phyloP scores from a whole-genome alignment of 2,113 vertebrate species.

The Bubo bubo region DNA sequence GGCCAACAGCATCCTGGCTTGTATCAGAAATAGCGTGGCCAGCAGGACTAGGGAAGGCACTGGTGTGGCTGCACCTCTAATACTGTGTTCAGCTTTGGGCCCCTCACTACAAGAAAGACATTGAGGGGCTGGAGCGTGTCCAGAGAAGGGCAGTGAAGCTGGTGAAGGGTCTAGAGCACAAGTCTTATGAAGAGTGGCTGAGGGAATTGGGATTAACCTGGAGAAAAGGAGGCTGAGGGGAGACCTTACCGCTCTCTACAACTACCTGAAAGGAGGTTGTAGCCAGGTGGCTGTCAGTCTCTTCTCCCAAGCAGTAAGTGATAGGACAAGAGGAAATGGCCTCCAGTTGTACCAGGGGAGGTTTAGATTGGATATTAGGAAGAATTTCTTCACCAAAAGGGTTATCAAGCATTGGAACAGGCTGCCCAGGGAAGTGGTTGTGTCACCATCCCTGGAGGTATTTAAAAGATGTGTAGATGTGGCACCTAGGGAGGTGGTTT shows the following conservation, averaged over 20 bases:
- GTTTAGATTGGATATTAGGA: background rate
- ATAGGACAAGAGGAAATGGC: background rate
- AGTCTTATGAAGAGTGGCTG: background rate
- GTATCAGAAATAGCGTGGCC: background rate
- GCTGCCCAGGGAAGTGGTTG: too few species aligned
- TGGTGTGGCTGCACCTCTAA: background rate
- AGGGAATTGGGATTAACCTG: background rate
- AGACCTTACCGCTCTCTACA: rapidly evolving
- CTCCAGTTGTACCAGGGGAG: background rate
- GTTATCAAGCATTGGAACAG: background rate
- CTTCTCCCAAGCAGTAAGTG: background rate
- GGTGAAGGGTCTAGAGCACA: too few species aligned
- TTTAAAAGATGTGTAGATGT: background rate
- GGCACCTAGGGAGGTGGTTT: too few species aligned
- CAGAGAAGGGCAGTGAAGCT: too few species aligned
- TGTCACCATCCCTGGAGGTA: background rate
- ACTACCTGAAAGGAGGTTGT: rapidly evolving
- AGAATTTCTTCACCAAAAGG: background rate
- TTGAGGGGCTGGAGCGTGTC: too few species aligned
- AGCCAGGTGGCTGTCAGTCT: rapidly evolving
- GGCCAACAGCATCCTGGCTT: background rate
- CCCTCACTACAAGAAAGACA: too few species aligned
- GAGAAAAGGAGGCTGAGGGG: background rate
- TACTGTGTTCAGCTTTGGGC: too few species aligned
- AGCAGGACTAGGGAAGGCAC: background rate